Conservation (phyloP, 2,797 vertebrate species). For the Geotrypetes seraphini region DNA sequence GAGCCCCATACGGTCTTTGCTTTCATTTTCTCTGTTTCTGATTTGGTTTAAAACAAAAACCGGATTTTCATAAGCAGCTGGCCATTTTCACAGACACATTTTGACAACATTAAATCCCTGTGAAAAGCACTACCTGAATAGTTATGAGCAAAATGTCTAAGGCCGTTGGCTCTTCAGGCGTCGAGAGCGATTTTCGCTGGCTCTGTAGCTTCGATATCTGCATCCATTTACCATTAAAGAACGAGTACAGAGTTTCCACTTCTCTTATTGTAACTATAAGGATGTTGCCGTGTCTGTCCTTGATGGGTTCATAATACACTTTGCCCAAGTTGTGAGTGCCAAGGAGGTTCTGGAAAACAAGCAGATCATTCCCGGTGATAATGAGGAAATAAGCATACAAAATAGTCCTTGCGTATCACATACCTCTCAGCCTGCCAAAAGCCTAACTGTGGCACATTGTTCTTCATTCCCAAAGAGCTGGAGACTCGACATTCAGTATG, state of each 20-base stretch:
- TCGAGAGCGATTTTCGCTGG: conserved; percentile 94
- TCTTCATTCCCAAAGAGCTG: too few species aligned
- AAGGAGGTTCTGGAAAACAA: conserved; percentile 76
- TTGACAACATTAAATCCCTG: too few species aligned
- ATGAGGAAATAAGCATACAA: too few species aligned
- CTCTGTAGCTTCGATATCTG: conserved; percentile 91
- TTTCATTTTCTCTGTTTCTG: too few species aligned
- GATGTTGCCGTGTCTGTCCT: conserved; percentile 90
- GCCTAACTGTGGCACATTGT: too few species aligned
- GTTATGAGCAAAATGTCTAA: conserved; percentile 94
- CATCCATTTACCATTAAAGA: conserved; percentile 90
- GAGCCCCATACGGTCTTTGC: too few species aligned
- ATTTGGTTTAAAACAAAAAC: too few species aligned
- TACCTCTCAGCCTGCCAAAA: too few species aligned
- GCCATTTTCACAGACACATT: too few species aligned
- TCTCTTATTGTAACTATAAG: conserved; percentile 85
- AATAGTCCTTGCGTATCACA: too few species aligned
- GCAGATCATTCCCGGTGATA: conserved; percentile 12
- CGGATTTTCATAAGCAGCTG: too few species aligned
- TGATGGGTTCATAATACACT: conserved; percentile 91
- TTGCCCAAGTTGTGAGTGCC: conserved; percentile 90
- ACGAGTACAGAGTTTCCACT: conserved; percentile 77
- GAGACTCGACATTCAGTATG: too few species aligned
- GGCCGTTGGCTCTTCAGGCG: conserved; percentile 89
- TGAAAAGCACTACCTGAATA: conserved; percentile 73